Percentiles rank a stretch among this genome's conserved stretches.
Evolutionary conservation across 2,888 invertebrate species (phyloP).

Genomic region (Lacanobia wlatinum): DNA sequence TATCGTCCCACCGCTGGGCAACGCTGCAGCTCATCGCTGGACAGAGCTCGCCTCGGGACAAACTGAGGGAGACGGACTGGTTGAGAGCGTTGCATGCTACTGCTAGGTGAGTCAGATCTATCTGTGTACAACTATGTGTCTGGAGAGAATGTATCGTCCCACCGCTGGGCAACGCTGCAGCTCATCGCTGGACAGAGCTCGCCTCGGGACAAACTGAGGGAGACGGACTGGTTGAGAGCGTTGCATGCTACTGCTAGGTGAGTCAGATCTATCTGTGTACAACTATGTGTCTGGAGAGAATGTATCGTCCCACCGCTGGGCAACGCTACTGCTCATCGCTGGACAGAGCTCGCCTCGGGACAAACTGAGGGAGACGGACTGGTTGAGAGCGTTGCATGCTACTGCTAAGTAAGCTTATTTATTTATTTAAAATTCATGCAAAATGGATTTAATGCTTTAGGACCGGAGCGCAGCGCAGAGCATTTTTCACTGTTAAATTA

Average conservation of each 20-base stretch:
- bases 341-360: slow-evolving; percentile 75
- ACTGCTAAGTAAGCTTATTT: slow-evolving; percentile 93
- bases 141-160: too few relatives aligned
- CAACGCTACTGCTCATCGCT: slow-evolving; percentile 93
- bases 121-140: too few relatives aligned
- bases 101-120: slow-evolving; percentile 91
- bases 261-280: slow-evolving; percentile 39
- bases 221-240: slow-evolving; percentile 93
- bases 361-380: slow-evolving; percentile 81
- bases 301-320: slow-evolving; percentile 91
- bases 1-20: slow-evolving; percentile 91
- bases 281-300: too few relatives aligned
- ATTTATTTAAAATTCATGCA: too few relatives aligned
- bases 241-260: slow-evolving; percentile 96
- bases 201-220: too few relatives aligned
- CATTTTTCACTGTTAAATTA: too few relatives aligned
- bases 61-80: slow-evolving; percentile 90
- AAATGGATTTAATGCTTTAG: too few relatives aligned
- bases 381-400: slow-evolving; percentile 95
- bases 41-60: slow-evolving; percentile 11
- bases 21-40: slow-evolving; percentile 93
- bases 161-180: slow-evolving; percentile 93
- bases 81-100: slow-evolving; percentile 94
- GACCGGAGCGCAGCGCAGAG: too few relatives aligned
- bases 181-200: slow-evolving; percentile 91